phyloP scores from a whole-genome alignment of 1,140 invertebrate species.

The Doryteuthis pealeii region DNA sequence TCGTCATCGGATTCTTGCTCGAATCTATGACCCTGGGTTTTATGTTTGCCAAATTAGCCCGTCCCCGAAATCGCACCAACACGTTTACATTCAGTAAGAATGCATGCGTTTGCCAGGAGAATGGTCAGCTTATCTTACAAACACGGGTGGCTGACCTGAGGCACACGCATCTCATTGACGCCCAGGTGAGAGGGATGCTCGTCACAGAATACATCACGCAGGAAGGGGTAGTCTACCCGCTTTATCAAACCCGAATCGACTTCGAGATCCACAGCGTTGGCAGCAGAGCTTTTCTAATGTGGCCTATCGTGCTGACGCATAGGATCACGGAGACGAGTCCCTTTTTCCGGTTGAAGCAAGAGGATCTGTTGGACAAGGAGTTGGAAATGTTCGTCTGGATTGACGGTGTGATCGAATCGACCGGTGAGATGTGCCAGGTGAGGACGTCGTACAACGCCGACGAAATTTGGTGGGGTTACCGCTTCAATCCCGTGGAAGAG shows the following conservation, averaged over 20 bases:
- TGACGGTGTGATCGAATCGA: conserved; percentile 71
- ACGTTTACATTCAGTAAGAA: conserved; percentile 56
- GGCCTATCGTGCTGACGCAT: conserved; percentile 81
- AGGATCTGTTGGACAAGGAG: conserved; percentile 80
- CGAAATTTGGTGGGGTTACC: conserved; percentile 63
- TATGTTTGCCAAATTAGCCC: conserved; percentile 55
- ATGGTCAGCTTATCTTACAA: conserved; percentile 76
- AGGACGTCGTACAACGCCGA: conserved; percentile 61
- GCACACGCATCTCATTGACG: conserved; percentile 51
- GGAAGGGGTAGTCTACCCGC: conserved; percentile 43
- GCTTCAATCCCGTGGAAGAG: conserved; percentile 59
- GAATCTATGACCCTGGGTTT: conserved; percentile 54
- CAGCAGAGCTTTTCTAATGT: conserved; percentile 88
- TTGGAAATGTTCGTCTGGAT: conserved; percentile 96
- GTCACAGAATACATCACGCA: conserved; percentile 44
- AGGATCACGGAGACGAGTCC: conserved; percentile 83
- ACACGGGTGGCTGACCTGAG: conserved; percentile 57
- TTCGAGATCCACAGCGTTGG: conserved; percentile 80
- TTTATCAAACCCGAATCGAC: conserved; percentile 50
- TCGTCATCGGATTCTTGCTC: conserved; percentile 51
- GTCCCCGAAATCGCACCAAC: conserved; percentile 53
- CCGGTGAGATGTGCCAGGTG: conserved; percentile 60
- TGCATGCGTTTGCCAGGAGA: conserved; percentile 65
- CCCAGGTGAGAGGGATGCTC: conserved; percentile 69
- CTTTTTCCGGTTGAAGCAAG: conserved; percentile 82